These are phyloP conservation scores for Pomacea maculata DNA, from an alignment of 1,140 invertebrate species.

Conservation along the genomic window DNA sequence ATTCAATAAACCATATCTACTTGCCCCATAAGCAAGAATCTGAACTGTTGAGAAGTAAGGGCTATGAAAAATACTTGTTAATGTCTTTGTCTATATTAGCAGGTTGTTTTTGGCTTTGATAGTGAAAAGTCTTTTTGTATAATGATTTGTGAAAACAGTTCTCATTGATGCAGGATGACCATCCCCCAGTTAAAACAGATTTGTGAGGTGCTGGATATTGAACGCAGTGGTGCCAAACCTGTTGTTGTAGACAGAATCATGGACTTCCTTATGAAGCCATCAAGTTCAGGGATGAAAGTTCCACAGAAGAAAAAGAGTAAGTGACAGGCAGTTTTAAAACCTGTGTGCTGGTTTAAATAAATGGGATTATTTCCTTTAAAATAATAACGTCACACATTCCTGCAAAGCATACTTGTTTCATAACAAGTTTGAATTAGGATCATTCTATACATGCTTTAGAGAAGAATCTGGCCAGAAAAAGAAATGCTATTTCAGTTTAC, in stretches of 20 bases:
- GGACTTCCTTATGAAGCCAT: constrained; percentile 59
- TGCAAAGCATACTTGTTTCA: too few relatives aligned
- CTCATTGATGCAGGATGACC: constrained; percentile 45
- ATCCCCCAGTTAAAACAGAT: constrained; percentile 51
- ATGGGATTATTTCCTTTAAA: too few relatives aligned
- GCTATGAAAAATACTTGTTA: too few relatives aligned
- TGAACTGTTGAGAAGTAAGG: too few relatives aligned
- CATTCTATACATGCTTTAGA: too few relatives aligned
- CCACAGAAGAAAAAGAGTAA: constrained; percentile 48
- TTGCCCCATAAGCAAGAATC: too few relatives aligned
- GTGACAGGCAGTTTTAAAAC: neutral
- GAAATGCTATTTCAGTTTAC: too few relatives aligned
- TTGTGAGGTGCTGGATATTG: constrained; percentile 58
- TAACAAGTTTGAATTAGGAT: too few relatives aligned
- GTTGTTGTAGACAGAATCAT: constrained; percentile 56
- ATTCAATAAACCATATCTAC: too few relatives aligned
- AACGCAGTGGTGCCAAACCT: constrained; percentile 58
- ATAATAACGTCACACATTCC: too few relatives aligned
- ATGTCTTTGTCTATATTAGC: neutral
- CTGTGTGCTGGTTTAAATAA: too few relatives aligned
- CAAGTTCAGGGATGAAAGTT: constrained; percentile 50
- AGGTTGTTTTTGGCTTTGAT: neutral
- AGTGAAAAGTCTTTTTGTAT: neutral
- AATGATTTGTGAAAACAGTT: constrained; percentile 1
- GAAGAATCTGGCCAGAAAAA: too few relatives aligned